Base-by-base conservation (phyloP, 2,888 invertebrate genomes). In the Synergus umbraculus region DNA sequence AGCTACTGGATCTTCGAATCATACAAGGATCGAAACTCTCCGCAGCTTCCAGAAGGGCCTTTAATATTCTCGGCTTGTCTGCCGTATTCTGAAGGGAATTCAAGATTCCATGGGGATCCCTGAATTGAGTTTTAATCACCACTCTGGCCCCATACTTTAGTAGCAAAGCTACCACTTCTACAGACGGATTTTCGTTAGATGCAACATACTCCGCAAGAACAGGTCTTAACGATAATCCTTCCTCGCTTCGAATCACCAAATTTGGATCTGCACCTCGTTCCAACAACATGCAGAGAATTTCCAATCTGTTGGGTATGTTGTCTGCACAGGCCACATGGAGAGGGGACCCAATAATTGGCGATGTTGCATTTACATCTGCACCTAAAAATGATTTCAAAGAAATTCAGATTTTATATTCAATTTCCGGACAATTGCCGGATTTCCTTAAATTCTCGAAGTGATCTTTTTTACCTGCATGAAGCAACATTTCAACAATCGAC, bases 241-340 rank as follows among this genome's bases (percentile, higher is more conserved):
- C 95, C 78, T 96, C 96, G 86, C 95, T 95, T 88, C 95, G 95
- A 1, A 96, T 96, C 85, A 96, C 95, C 86, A 95, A 92, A 90
- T 96, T 96, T 0, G 96, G 96, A 88, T 96, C 95, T 0, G 96
- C 96, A 1, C 96, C 96, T 67, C 94, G 94, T 85, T 94, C 94
- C 83, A 96, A 91, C 79, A 96, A 93, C 94, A 96, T 94, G 93
- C 93, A 92, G 37, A 95, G 92, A 18, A 95, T 94, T 92, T 94
- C 94, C 86, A 94, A 92, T 83, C 96, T 94, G 87, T 96, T 96
- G 0, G 94, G 93, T 77, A 97, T 96, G 87, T 95, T 96, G 88
- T 97, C 97, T 0, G 96, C 96, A 90, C 96, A 96, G 2, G 96
- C 97, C 13, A 97, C 97, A 90, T 97, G 97, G 5, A 97, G 93